phyloP scores from a whole-genome alignment of 2,797 vertebrate species.

The Periophthalmus magnuspinnatus region DNA sequence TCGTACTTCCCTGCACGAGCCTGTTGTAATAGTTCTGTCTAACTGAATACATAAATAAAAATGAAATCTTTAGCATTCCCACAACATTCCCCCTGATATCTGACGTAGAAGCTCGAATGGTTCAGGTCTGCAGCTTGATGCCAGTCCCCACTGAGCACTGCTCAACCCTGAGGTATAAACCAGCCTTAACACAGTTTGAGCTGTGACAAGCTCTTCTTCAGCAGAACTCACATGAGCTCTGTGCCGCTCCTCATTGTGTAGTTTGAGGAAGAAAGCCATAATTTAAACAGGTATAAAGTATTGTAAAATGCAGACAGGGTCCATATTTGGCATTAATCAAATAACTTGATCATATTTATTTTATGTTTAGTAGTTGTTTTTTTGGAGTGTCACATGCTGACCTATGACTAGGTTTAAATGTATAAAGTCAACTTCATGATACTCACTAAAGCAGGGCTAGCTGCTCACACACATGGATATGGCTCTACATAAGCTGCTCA shows the following conservation, averaged over 20 bases:
- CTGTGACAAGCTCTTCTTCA: not conserved
- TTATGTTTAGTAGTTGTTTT: not conserved
- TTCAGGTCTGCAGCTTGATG: not conserved
- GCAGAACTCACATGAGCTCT: not conserved
- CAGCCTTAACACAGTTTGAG: not conserved
- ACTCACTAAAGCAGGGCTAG: not conserved
- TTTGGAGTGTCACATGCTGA: not conserved
- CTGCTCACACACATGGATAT: not conserved
- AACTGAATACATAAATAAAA: not conserved
- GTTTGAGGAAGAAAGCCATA: not conserved
- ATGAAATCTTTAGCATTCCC: not conserved
- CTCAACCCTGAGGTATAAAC: not conserved
- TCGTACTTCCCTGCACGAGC: not conserved
- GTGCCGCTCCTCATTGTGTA: not conserved
- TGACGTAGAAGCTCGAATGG: not conserved
- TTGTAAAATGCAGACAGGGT: not conserved
- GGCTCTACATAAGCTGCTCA: not conserved
- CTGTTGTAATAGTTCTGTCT: no score
- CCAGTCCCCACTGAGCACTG: not conserved
- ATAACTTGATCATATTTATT: not conserved
- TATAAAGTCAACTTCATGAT: not conserved
- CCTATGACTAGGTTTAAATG: not conserved
- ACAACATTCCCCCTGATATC: not conserved
- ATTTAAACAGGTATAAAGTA: conserved; percentile 5
- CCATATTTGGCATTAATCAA: not conserved